Percentiles rank a stretch among this genome's conserved stretches.
phyloP scores from a whole-genome alignment of 1,140 invertebrate species.

The Periplaneta americana region DNA sequence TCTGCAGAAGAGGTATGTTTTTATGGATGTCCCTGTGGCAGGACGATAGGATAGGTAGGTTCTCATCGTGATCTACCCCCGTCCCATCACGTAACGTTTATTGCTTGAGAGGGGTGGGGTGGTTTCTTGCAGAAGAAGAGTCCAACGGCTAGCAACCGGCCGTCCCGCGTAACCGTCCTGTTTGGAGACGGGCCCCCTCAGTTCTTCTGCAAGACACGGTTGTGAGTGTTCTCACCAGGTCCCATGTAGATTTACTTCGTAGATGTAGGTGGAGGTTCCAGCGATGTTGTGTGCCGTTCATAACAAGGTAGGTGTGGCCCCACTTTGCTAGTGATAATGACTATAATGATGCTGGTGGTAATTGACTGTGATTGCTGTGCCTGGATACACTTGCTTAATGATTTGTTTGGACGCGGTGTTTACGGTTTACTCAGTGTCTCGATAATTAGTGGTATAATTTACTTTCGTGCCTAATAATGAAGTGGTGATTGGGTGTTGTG shows the following conservation, averaged over 20 bases:
- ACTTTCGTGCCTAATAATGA: too few relatives aligned
- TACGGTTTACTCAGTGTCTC: too few relatives aligned
- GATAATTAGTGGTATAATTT: too few relatives aligned
- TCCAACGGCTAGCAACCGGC: not conserved
- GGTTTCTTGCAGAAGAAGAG: not conserved
- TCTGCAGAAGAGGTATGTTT: not conserved
- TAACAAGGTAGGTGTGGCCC: not conserved
- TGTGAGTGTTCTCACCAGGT: not conserved
- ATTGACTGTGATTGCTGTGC: not conserved
- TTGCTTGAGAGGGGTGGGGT: not conserved
- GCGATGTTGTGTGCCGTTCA: not conserved
- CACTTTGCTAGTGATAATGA: not conserved
- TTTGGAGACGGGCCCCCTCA: not conserved
- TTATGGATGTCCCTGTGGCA: not conserved
- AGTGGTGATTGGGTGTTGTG: too few relatives aligned
- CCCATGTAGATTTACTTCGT: too few relatives aligned
- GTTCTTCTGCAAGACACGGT: not conserved
- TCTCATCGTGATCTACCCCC: not conserved
- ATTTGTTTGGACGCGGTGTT: too few relatives aligned
- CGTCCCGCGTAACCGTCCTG: not conserved
- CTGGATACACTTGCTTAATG: too few relatives aligned
- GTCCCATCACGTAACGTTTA: not conserved
- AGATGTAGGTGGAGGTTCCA: not conserved
- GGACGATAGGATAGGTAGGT: not conserved
- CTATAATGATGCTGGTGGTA: not conserved